Percentiles rank a stretch among this genome's conserved stretches.
Evolutionary conservation across 1,140 invertebrate genomes (phyloP).

Genomic region (Drosophila sulfurigaster): DNA sequence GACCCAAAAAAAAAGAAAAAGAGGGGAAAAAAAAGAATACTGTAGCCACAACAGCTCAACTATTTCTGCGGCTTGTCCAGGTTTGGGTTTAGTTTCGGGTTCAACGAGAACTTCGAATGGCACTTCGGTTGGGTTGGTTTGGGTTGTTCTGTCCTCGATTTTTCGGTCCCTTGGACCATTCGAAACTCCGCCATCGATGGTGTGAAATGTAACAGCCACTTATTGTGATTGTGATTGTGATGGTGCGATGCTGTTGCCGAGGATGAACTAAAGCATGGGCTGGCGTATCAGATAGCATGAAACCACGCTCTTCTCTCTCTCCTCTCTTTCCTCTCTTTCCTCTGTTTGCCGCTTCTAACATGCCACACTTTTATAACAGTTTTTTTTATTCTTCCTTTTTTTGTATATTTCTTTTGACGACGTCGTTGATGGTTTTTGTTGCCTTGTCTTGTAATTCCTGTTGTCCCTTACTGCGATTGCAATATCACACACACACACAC

Average conservation of each 20-base stretch:
- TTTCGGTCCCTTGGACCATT: constrained; percentile 26
- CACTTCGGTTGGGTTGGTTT: neutral
- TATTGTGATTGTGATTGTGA: constrained; percentile 72
- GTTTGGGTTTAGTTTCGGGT: constrained; percentile 11
- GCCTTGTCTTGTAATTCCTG: constrained; percentile 54
- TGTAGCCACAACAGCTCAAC: constrained; percentile 40
- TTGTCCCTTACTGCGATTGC: constrained; percentile 70
- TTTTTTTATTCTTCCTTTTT: constrained; percentile 10
- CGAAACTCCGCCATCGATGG: constrained; percentile 68
- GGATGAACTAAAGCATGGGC: constrained; percentile 39
- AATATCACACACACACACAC: constrained; percentile 64
- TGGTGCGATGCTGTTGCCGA: constrained; percentile 1
- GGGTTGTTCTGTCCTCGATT: constrained; percentile 6
- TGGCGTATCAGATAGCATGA: constrained; percentile 62
- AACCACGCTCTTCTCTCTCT: constrained; percentile 11
- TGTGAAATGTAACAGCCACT: constrained; percentile 83
- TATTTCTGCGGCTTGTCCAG: constrained; percentile 50
- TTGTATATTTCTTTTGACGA: constrained; percentile 20
- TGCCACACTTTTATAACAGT: constrained; percentile 11
- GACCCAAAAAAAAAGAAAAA: neutral
- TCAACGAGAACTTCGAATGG: too few relatives aligned
- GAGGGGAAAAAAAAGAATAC: too few relatives aligned
- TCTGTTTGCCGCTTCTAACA: too few relatives aligned
- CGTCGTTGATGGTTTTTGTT: constrained; percentile 58
- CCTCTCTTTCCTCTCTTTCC: neutral